These are phyloP conservation scores for Tetropium fuscum DNA, from an alignment of 2,888 invertebrate species.

Conservation along the genomic window DNA sequence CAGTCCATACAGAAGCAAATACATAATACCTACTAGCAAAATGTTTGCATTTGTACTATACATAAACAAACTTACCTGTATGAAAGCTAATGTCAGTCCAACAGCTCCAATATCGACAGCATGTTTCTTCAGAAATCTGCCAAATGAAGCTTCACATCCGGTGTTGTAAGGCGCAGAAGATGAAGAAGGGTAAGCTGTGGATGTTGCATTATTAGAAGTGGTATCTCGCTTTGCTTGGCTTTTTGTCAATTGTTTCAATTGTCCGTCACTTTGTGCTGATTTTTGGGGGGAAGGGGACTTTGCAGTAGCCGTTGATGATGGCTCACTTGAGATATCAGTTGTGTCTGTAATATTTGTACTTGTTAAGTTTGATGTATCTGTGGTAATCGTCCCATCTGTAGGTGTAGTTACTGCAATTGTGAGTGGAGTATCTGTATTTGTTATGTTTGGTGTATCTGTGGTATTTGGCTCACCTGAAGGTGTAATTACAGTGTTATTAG, in stretches of 20 bases:
- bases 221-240: too few species aligned
- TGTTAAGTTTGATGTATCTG: too few species aligned
- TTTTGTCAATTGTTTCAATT: too few species aligned
- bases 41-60: too few species aligned
- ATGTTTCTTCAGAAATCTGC: constrained; percentile 75
- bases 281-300: too few species aligned
- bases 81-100: constrained; percentile 84
- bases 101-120: constrained; percentile 83
- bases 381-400: not conserved
- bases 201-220: not conserved
- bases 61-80: constrained; percentile 83
- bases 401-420: not conserved
- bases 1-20: too few species aligned
- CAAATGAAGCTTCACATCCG: constrained; percentile 77
- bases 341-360: not conserved
- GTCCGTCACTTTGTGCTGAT: too few species aligned
- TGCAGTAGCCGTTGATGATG: not conserved
- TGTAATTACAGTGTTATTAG: not conserved
- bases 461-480: not conserved
- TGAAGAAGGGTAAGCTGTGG: constrained; percentile 14
- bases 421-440: not conserved
- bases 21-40: too few species aligned
- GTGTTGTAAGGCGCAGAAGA: constrained; percentile 65
- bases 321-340: not conserved
- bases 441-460: not conserved